These are phyloP conservation scores for Oreocharis arfaki DNA, from an alignment of 2,113 vertebrate species.

Conservation along the genomic window DNA sequence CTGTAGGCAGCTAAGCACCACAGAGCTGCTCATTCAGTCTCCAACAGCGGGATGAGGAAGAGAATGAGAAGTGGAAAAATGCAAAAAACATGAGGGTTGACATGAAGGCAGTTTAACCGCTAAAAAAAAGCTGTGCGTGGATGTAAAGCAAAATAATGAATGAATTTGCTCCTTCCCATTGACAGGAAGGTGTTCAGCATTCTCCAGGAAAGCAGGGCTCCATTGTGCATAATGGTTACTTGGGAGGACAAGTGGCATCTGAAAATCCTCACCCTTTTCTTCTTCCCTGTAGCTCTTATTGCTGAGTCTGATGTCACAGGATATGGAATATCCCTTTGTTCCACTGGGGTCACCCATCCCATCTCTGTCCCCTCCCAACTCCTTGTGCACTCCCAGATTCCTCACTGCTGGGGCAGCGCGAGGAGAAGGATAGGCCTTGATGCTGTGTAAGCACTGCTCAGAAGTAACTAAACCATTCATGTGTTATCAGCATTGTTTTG, in stretches of 20 bases:
- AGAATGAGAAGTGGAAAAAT: background rate
- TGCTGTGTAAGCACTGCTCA: background rate
- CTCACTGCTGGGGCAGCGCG: too few relatives aligned
- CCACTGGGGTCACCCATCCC: fast-evolving
- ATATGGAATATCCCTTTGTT: background rate
- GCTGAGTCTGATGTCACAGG: background rate
- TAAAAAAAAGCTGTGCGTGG: fast-evolving
- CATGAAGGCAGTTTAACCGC: background rate
- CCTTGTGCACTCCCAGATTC: background rate
- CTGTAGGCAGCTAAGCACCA: background rate
- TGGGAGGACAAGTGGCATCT: background rate
- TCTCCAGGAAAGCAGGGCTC: background rate
- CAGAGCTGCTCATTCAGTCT: background rate
- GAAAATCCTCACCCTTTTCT: background rate
- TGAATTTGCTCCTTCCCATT: background rate
- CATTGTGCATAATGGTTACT: fast-evolving
- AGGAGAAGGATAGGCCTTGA: background rate
- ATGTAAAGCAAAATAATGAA: background rate
- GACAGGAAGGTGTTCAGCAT: fast-evolving
- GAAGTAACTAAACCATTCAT: background rate
- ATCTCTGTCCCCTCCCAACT: background rate
- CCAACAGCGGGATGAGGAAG: background rate
- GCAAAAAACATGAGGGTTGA: fast-evolving
- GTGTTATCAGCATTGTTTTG: background rate
- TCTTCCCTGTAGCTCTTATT: background rate